A percentile compares a stretch with the other conserved stretches of the same genome.
Conservation (phyloP, 2,888 invertebrate species). For the Tipula helvola region DNA sequence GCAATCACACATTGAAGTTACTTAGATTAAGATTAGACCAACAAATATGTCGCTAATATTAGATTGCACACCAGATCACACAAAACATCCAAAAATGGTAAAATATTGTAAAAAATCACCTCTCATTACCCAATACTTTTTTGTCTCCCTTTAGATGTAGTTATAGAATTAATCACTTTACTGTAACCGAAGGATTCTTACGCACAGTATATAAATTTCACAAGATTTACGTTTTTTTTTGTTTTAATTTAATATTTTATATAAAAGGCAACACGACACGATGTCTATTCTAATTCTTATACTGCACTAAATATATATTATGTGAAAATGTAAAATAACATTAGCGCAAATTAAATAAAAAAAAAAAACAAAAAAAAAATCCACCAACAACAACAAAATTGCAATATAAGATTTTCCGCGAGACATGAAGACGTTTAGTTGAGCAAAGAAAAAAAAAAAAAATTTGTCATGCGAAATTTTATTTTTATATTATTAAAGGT, state of each 20-base stretch:
- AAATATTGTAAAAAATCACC: not conserved
- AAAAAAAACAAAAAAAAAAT: not conserved
- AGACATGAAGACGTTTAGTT: not conserved
- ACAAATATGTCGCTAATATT: not conserved
- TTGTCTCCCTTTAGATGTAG: not conserved
- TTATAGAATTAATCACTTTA: not conserved
- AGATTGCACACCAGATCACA: not conserved
- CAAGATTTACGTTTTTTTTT: not conserved
- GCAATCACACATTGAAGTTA: not conserved
- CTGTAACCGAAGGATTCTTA: not conserved
- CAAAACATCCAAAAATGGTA: not conserved
- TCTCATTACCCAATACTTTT: not conserved
- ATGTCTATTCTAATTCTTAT: not conserved
- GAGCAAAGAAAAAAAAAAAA: not conserved
- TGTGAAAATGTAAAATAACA: not conserved
- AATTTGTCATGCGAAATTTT: not conserved
- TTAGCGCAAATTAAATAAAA: not conserved
- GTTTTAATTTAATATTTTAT: not conserved
- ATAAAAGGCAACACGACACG: not conserved
- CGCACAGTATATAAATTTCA: not conserved
- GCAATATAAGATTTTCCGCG: not conserved
- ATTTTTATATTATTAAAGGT: not conserved
- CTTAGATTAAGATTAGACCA: not conserved
- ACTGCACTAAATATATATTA: not conserved
- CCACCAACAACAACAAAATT: not conserved